Base-by-base conservation (phyloP, 2,797 vertebrate species). In the Chaetophractus vellerosus region DNA sequence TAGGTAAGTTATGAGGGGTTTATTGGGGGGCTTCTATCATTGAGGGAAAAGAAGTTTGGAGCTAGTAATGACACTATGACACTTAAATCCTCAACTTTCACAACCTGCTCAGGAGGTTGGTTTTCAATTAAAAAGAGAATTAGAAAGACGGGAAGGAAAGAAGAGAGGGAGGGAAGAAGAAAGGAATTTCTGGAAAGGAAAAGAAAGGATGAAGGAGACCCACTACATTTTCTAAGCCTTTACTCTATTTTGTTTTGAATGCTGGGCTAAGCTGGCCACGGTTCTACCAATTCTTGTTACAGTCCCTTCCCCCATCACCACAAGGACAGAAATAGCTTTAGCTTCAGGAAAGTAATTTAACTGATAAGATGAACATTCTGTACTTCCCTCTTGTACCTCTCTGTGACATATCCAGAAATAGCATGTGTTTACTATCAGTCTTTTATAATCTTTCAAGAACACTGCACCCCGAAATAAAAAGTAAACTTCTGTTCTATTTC, bases 321-420 rank as follows among this genome's bases (percentile, higher is more conserved):
- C 81, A 89, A 85, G 31, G n/a, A 76, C 76, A 87, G 75, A 88
- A 57, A 83, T 63, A 74, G 28, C 50, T 55, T 68, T 80, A 94
- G 59, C 50, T 94, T 92, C 15, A 79, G 68, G 24, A 61, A 92
- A 75, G 61, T 85, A 90, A 88, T 64, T 81, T n/a, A 87, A 80
- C 55, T 74, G 19, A 76, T 63, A 68, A 80, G 23, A 85, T 80
- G 33, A 88, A 76, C 38, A 66, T 85, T 80, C 26, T 75, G 41
- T 88, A 74, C 14, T 31, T 91, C 59, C 69, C 50, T 69, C 59
- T 38, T 59, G 33, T 33, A 87, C 19, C 31, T 80, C 66, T 86
- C 68, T 83, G 74, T 72, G 82, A 80, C 88, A 64, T 72, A 74
- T 36, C 68, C 61, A 75, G 85, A 94, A 61, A 90, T 76, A 85